phyloP scores from a whole-genome alignment of 1,140 invertebrate genomes.

The Papilio helenus region DNA sequence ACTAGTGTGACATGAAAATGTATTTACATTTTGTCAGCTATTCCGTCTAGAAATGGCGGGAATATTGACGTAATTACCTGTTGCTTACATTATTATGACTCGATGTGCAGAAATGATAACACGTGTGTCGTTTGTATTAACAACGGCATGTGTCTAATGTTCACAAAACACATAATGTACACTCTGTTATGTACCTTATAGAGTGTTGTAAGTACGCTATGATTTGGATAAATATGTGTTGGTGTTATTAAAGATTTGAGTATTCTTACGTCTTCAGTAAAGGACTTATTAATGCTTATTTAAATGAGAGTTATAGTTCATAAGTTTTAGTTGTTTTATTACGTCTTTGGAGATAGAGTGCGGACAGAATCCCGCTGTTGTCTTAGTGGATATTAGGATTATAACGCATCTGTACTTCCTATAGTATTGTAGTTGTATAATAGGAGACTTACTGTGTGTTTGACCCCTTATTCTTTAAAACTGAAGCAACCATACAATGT shows the following conservation, averaged over 20 bases:
- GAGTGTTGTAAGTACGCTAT: too few relatives aligned
- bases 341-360: too few relatives aligned
- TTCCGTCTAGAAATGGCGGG: not conserved
- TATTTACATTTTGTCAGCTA: not conserved
- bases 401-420: not conserved
- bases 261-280: too few relatives aligned
- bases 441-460: not conserved
- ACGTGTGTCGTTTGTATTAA: slow-evolving; percentile 8
- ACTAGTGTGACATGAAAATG: too few relatives aligned
- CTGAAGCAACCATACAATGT: not conserved
- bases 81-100: slow-evolving; percentile 2
- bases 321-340: too few relatives aligned
- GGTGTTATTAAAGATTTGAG: too few relatives aligned
- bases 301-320: too few relatives aligned
- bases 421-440: not conserved
- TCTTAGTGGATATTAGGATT: too few relatives aligned
- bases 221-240: too few relatives aligned
- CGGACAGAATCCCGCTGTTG: too few relatives aligned
- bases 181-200: not conserved
- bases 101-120: slow-evolving; percentile 15
- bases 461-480: not conserved
- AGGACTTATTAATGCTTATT: too few relatives aligned
- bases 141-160: slow-evolving; percentile 13
- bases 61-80: not conserved
- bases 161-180: slow-evolving; percentile 10